Base-by-base conservation (phyloP, 2,888 invertebrate species). In the Eilema griseolum region DNA sequence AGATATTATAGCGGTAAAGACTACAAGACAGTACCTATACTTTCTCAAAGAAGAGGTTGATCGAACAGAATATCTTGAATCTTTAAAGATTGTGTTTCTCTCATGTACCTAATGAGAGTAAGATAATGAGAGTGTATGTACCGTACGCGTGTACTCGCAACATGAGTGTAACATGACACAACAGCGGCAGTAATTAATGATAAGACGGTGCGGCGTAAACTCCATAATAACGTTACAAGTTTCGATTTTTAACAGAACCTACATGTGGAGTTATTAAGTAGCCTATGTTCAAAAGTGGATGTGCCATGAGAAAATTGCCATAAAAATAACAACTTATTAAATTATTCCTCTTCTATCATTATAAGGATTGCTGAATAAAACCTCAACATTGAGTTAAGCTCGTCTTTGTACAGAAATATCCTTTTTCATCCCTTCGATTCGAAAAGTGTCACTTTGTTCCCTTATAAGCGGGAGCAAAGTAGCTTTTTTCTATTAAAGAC, bases 121-220 rank as follows among this genome's bases (percentile, higher is more conserved):
- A 37, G 16, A 16, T 24, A 41, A 24, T 62, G 10, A 62, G 16
- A 2, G 37, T 62, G 11, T 24, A 26, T 26, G 16, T 46, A 57
- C 1, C 46, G 56, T 33, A 26, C 52, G 46, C 26, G 52, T 33
- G 26, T 65, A 33, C 37, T 31, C 33, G 33, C 59, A 57, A 62
- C 62, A 57, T 20, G 33, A 31, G 61, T n/a, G 31, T 33, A 26
- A 68, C 59, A 41, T 63, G 68, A 37, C 62, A 68, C 28, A 68
- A 68, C 63, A 62, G 37, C 11, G 4, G 31, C 33, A 16, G 56
- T 67, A 63, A 63, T 68, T 63, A 68, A 57, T 68, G 63, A 68
- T 52, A 37, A 41, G 66, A 57, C 62, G 31, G 12, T 24, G 63
- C 62, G 20, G n/a, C 20, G 33, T n/a, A 26, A 63, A 16, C n/a